Percentiles rank a stretch among this genome's conserved stretches.
These are phyloP conservation scores for Todiramphus saurophagus DNA, from an alignment of 2,113 vertebrate species.

Conservation along the genomic window DNA sequence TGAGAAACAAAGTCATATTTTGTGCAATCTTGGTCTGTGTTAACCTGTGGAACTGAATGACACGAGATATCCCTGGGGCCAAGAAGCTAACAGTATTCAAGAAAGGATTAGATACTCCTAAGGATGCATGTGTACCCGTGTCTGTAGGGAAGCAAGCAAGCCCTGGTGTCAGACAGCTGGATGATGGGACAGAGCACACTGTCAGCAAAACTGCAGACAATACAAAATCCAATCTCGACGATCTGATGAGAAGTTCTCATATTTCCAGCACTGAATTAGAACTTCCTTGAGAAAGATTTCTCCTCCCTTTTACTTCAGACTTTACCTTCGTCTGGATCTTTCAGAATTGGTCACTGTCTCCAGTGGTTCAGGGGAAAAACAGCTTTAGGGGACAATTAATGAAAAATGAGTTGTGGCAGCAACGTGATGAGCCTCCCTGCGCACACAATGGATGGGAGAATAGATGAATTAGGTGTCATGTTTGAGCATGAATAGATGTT, in stretches of 20 bases:
- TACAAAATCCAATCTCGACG: accelerated
- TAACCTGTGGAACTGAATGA: not conserved
- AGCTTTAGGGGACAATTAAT: not conserved
- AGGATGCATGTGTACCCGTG: not conserved
- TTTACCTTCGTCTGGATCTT: not conserved
- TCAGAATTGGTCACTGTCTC: not conserved
- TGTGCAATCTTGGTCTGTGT: not conserved
- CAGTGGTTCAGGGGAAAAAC: not conserved
- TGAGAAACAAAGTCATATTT: not conserved
- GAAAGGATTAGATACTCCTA: not conserved
- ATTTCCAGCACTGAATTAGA: not conserved
- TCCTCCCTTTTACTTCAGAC: not conserved
- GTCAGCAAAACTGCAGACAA: not conserved
- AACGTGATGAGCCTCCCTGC: not conserved
- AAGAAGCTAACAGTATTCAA: not conserved
- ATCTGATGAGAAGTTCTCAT: not conserved
- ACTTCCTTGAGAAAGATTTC: not conserved
- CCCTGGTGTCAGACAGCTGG: not conserved
- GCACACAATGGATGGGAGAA: not conserved
- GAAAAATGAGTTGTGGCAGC: not conserved
- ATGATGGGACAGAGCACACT: not conserved
- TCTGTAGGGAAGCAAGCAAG: not conserved
- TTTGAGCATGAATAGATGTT: not conserved
- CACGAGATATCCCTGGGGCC: not conserved
- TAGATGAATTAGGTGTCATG: not conserved